Percentiles rank a stretch among this genome's conserved stretches.
Conservation (phyloP, 1,140 invertebrate genomes). For the Camponotus floridanus region DNA sequence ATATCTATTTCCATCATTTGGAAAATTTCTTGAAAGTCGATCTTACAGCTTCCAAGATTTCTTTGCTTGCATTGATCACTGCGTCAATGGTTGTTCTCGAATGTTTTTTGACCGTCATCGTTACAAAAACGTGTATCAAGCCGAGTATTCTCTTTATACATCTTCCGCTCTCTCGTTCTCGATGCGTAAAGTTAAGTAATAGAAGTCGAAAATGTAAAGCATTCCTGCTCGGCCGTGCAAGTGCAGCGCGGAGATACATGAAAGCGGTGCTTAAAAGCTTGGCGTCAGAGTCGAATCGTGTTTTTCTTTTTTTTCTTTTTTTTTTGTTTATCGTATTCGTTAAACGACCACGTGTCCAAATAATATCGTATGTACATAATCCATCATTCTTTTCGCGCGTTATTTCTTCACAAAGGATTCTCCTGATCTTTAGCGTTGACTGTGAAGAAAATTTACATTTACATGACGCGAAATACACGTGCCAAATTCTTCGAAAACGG, state of each 20-base stretch:
- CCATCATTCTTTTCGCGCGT: not conserved
- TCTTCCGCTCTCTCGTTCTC: constrained; percentile 32
- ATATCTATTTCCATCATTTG: not conserved
- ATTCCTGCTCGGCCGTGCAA: constrained; percentile 44
- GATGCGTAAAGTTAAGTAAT: constrained; percentile 14
- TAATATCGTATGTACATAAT: constrained; percentile 43
- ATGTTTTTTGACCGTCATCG: not conserved
- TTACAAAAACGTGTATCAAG: not conserved
- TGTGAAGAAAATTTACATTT: not conserved
- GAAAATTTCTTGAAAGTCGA: not conserved
- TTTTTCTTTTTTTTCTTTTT: not conserved
- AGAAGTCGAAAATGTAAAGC: constrained; percentile 60
- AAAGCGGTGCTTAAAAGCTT: constrained; percentile 55
- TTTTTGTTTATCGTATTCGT: constrained; percentile 1
- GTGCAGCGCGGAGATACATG: constrained; percentile 18
- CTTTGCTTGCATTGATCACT: not conserved
- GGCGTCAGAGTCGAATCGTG: constrained; percentile 34
- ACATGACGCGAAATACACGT: constrained; percentile 45
- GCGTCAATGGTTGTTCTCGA: constrained; percentile 14
- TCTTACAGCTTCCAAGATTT: not conserved
- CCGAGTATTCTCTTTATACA: constrained; percentile 28
- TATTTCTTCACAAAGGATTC: constrained; percentile 11
- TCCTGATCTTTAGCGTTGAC: constrained; percentile 36
- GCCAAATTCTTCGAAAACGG: constrained; percentile 65
- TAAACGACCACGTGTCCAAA: constrained; percentile 10